These are phyloP conservation scores for Percopsis transmontana DNA, from an alignment of 2,113 vertebrate species.

Conservation along the genomic window DNA sequence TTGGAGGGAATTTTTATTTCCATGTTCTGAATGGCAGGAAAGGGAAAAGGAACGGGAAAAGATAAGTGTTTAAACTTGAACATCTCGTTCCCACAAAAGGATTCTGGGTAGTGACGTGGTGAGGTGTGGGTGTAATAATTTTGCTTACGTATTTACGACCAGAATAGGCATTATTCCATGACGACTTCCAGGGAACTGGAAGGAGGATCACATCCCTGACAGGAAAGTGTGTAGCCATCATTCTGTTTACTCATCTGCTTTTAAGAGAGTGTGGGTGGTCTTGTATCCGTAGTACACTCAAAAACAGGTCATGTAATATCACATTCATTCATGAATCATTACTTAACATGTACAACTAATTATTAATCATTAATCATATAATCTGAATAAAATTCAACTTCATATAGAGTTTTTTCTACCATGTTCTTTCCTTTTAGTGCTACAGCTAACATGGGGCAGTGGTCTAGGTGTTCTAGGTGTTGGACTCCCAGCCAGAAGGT, in stretches of 20 bases:
- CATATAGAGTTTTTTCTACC: too few relatives aligned
- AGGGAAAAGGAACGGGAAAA: conserved; percentile 64
- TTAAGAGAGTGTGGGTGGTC: neutral
- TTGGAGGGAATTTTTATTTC: conserved; percentile 38
- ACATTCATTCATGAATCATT: too few relatives aligned
- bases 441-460: too few relatives aligned
- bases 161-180: conserved; percentile 67
- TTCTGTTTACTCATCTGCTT: neutral
- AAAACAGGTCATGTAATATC: neutral
- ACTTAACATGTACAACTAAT: too few relatives aligned
- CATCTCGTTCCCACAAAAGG: conserved; percentile 58
- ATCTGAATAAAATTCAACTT: neutral
- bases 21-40: conserved; percentile 74
- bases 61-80: conserved; percentile 64
- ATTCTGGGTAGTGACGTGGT: conserved; percentile 41
- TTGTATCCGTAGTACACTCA: neutral
- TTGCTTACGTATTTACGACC: conserved; percentile 63
- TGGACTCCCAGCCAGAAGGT: too few relatives aligned
- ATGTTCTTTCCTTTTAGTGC: too few relatives aligned
- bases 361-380: too few relatives aligned
- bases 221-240: conserved; percentile 17
- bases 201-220: conserved; percentile 45
- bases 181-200: conserved; percentile 55
- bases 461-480: too few relatives aligned
- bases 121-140: conserved; percentile 57